A percentile compares a stretch with the other conserved stretches of the same genome.
phyloP scores from a whole-genome alignment of 2,888 invertebrate genomes.

The Drosophila atripex region DNA sequence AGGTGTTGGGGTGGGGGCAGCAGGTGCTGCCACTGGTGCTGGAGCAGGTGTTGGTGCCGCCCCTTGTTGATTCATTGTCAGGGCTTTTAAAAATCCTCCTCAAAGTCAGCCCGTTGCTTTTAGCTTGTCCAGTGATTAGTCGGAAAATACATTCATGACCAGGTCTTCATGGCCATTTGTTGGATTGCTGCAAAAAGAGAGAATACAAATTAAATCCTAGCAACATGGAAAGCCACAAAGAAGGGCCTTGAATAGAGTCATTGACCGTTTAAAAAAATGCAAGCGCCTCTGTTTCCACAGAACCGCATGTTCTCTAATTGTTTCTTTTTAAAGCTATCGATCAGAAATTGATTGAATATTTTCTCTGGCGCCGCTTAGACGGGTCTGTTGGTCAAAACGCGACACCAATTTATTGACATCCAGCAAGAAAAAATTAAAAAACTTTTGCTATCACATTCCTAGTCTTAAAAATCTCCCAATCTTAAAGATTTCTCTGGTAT shows the following conservation, averaged over 20 bases:
- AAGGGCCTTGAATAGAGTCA: constrained; percentile 52
- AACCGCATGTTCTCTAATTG: constrained; percentile 22
- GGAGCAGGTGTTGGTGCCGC: neutral
- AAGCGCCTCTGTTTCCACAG: constrained; percentile 1
- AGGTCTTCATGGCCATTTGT: constrained; percentile 9
- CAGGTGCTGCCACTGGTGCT: neutral
- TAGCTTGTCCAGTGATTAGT: constrained; percentile 10
- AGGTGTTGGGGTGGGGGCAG: neutral
- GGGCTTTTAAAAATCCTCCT: neutral
- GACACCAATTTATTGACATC: neutral
- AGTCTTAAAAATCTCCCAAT: too few species aligned
- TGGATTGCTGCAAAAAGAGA: constrained; percentile 10
- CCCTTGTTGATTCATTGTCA: constrained; percentile 19
- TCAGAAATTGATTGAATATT: constrained; percentile 46
- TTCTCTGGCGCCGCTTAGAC: constrained; percentile 4
- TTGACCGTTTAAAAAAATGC: constrained; percentile 11
- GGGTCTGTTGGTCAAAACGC: neutral
- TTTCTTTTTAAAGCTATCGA: constrained; percentile 45
- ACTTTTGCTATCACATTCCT: too few species aligned
- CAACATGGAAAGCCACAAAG: constrained; percentile 18
- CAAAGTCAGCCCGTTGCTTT: neutral
- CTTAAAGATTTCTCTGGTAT: too few species aligned
- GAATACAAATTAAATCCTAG: neutral
- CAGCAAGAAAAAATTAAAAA: too few species aligned
- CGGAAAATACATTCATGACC: constrained; percentile 9